Conservation (phyloP, 2,888 invertebrate species). For the Rhopalosiphum nymphaeae region DNA sequence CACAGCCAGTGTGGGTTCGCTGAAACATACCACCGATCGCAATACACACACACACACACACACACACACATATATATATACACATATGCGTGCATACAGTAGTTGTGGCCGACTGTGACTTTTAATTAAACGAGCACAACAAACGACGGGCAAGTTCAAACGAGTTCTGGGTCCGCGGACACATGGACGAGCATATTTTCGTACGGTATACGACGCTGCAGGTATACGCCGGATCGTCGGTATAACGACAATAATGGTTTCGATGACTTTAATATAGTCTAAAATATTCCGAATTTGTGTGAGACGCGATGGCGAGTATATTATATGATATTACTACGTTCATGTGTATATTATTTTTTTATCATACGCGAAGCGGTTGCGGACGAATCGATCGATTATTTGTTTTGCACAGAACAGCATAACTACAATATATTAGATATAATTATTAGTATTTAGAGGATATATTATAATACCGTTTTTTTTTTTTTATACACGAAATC, state of each 20-base stretch:
- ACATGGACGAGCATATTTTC: not conserved
- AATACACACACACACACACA: not conserved
- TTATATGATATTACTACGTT: not conserved
- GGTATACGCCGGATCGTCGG: not conserved
- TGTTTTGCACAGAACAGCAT: not conserved
- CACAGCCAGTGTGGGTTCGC: not conserved
- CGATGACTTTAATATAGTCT: not conserved
- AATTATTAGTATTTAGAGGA: not conserved
- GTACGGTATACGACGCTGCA: not conserved
- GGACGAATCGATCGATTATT: not conserved
- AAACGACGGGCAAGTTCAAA: slow-evolving; percentile 35
- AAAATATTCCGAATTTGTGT: not conserved
- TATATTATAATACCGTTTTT: no score
- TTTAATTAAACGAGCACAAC: slow-evolving; percentile 58
- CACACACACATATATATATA: not conserved
- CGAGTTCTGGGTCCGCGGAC: slow-evolving; percentile 7
- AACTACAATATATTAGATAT: not conserved
- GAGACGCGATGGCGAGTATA: no score
- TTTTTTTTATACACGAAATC: no score
- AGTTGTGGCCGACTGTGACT: not conserved
- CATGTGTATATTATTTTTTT: not conserved
- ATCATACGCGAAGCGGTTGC: no score
- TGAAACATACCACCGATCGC: not conserved
- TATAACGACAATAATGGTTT: not conserved
- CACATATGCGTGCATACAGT: not conserved